Evolutionary conservation across 2,113 vertebrate species (phyloP).

Genomic region (Cheilinus undulatus): DNA sequence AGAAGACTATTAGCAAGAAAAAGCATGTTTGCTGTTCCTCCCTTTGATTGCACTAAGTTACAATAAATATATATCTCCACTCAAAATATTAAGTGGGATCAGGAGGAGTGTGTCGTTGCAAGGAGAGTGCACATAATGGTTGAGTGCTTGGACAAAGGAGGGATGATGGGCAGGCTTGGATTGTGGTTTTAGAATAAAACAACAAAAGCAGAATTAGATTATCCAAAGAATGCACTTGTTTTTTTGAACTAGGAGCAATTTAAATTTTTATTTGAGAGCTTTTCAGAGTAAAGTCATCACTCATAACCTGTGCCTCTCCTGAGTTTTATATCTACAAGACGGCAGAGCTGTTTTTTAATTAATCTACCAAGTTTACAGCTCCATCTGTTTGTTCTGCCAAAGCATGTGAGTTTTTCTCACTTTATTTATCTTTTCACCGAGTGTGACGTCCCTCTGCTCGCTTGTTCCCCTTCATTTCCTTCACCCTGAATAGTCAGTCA

Average conservation of each 20-base stretch:
- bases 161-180: slow-evolving; percentile 17
- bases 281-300: slow-evolving; percentile 22
- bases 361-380: slow-evolving; percentile 50
- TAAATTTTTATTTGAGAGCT: slow-evolving; percentile 41
- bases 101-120: slow-evolving; percentile 26
- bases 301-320: slow-evolving; percentile 27
- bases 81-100: slow-evolving; percentile 57
- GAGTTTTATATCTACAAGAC: slow-evolving; percentile 22
- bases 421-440: slow-evolving; percentile 46
- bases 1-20: slow-evolving; percentile 48
- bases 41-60: slow-evolving; percentile 58
- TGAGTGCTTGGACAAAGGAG: slow-evolving; percentile 43
- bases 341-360: slow-evolving; percentile 50
- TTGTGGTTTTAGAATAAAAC: slow-evolving; percentile 30
- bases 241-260: slow-evolving; percentile 16
- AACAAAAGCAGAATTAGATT: slow-evolving; percentile 11
- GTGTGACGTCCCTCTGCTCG: slow-evolving; percentile 62
- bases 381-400: slow-evolving; percentile 59
- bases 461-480: slow-evolving; percentile 54
- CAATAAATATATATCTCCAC: slow-evolving; percentile 61
- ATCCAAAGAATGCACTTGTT: slow-evolving; percentile 2
- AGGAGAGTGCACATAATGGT: slow-evolving; percentile 38
- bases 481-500: slow-evolving; percentile 1
- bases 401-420: slow-evolving; percentile 14
- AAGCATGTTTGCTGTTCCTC: slow-evolving; percentile 47